Evolutionary conservation across 1,140 invertebrate genomes (phyloP).

Genomic region (Elysia chlorotica): DNA sequence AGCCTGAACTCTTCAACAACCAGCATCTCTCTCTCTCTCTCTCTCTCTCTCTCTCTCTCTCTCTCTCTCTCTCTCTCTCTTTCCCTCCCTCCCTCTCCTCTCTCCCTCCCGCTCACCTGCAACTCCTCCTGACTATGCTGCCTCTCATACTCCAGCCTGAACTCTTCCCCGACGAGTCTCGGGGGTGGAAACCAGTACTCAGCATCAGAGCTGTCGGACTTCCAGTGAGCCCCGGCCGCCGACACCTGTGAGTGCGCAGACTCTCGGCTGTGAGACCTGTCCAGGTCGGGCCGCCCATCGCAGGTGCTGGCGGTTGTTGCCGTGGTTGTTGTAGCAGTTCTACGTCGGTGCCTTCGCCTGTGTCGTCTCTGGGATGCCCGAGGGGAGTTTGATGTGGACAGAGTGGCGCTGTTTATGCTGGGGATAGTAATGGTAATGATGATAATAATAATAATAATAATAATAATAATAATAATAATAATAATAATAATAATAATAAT

Average conservation of each 20-base stretch:
- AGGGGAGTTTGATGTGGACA: too few species aligned
- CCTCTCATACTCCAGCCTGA: conserved; percentile 26
- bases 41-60: not conserved
- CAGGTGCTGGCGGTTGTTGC: not conserved
- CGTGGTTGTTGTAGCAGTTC: too few species aligned
- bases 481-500: too few species aligned
- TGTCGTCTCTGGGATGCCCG: too few species aligned
- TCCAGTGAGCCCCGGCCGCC: too few species aligned
- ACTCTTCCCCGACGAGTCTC: conserved; percentile 26
- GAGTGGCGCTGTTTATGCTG: not conserved
- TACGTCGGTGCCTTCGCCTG: too few species aligned
- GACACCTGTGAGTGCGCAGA: too few species aligned
- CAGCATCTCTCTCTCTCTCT: not conserved
- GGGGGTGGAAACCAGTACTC: conserved; percentile 34
- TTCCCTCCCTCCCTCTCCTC: too few species aligned
- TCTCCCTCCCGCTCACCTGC: conserved; percentile 1
- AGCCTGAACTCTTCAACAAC: not conserved
- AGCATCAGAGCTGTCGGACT: conserved; percentile 33
- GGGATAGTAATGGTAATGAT: not conserved
- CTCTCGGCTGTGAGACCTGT: conserved; percentile 20
- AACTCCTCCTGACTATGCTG: conserved; percentile 25
- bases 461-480: not conserved
- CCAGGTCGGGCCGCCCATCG: not conserved
- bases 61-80: too few species aligned
- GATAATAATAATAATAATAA: not conserved